phyloP scores from a whole-genome alignment of 2,888 invertebrate genomes.

The Rhimphoctona megacephalus region DNA sequence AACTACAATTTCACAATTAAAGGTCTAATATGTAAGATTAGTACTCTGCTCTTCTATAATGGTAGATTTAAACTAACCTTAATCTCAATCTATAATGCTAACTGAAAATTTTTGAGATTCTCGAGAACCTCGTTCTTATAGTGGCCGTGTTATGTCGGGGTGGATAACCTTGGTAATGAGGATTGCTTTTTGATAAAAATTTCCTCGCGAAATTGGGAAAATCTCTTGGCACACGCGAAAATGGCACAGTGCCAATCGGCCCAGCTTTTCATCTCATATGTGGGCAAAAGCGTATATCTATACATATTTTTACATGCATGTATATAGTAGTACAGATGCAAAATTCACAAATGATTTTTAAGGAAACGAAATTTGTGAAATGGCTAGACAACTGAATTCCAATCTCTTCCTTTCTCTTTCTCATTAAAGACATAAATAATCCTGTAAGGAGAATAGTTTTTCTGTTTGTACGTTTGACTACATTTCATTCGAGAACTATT shows the following conservation, averaged over 20 bases:
- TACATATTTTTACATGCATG: background rate
- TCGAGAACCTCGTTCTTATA: background rate
- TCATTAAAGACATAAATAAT: background rate
- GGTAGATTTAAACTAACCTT: background rate
- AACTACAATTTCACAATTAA: background rate
- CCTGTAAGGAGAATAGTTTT: background rate
- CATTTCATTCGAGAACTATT: background rate
- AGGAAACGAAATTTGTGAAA: background rate
- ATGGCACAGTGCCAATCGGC: slow-evolving; percentile 29
- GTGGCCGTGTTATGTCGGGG: slow-evolving; percentile 29
- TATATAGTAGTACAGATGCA: background rate
- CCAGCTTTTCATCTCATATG: slow-evolving; percentile 30
- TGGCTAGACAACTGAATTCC: background rate
- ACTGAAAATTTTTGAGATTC: background rate
- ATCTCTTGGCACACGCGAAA: slow-evolving; percentile 7
- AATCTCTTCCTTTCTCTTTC: background rate
- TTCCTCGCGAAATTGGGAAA: slow-evolving; percentile 41
- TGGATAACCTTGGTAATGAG: slow-evolving; percentile 51
- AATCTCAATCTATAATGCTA: background rate
- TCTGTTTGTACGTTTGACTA: background rate
- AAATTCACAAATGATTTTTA: slow-evolving; percentile 9
- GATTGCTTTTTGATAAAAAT: slow-evolving; percentile 44
- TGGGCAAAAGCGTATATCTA: background rate
- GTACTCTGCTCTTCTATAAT: background rate
- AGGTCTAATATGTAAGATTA: background rate